These are phyloP conservation scores for Lepidurus couesii DNA, from an alignment of 1,140 invertebrate genomes.

Conservation along the genomic window DNA sequence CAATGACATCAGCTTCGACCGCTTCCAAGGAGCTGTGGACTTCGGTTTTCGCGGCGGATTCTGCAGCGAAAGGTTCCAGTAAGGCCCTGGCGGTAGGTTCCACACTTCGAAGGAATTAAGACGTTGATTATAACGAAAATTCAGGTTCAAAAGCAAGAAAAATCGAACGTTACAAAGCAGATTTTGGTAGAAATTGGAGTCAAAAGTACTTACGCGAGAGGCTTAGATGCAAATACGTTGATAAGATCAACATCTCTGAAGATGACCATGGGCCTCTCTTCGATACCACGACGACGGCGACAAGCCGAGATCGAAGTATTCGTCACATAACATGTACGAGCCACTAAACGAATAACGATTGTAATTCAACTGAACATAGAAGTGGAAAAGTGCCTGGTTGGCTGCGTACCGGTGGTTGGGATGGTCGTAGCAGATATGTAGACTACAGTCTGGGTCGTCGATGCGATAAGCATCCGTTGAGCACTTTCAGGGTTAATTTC, in stretches of 20 bases:
- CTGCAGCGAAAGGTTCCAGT: background rate
- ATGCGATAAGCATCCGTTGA: background rate
- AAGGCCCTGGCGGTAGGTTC: background rate
- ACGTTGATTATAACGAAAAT: too few relatives aligned
- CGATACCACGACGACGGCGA: constrained; percentile 29
- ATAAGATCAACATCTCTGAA: background rate
- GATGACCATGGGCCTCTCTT: background rate
- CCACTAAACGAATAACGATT: background rate
- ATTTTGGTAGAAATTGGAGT: background rate
- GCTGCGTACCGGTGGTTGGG: background rate
- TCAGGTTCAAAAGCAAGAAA: too few relatives aligned
- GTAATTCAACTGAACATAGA: background rate
- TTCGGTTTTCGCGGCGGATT: background rate
- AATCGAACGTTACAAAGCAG: too few relatives aligned
- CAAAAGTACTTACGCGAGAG: background rate
- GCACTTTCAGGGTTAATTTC: background rate
- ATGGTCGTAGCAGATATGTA: background rate
- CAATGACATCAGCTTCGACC: background rate
- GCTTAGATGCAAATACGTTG: background rate
- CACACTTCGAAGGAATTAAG: background rate
- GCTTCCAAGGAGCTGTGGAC: background rate
- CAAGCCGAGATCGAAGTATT: background rate
- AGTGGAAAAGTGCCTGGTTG: background rate
- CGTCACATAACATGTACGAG: background rate
- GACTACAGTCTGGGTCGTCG: background rate